Evolutionary conservation across 2,888 invertebrate genomes (phyloP).

Genomic region (Cataglyphis altisquamis): DNA sequence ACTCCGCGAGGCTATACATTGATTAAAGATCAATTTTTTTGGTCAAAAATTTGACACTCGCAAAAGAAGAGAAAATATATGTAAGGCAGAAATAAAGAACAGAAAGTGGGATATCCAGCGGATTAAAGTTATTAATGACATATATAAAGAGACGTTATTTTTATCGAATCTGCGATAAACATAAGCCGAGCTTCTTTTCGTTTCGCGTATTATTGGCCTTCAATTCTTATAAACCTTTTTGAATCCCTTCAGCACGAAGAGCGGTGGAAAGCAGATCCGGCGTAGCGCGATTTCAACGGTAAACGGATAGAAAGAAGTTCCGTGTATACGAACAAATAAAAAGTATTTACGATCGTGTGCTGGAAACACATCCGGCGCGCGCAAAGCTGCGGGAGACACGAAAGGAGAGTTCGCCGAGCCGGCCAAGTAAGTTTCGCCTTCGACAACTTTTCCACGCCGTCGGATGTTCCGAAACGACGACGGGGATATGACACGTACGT

Average conservation of each 20-base stretch:
- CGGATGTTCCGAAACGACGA: constrained; percentile 59
- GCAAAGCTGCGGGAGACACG: constrained; percentile 56
- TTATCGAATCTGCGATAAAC: constrained; percentile 2
- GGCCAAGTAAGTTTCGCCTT: constrained; percentile 60
- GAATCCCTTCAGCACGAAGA: constrained; percentile 44
- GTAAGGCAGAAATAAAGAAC: background rate
- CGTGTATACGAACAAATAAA: constrained; percentile 48
- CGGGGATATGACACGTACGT: constrained; percentile 56
- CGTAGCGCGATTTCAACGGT: constrained; percentile 47
- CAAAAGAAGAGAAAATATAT: background rate
- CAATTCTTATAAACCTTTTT: constrained; percentile 37
- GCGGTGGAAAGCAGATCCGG: constrained; percentile 44
- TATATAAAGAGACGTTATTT: background rate
- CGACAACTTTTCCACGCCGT: constrained; percentile 60
- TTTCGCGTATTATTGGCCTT: constrained; percentile 45
- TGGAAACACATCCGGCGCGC: constrained; percentile 59
- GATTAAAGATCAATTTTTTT: background rate
- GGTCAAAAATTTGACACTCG: background rate
- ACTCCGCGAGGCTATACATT: background rate
- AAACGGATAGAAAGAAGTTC: constrained; percentile 56
- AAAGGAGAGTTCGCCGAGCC: constrained; percentile 44
- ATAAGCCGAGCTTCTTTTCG: constrained; percentile 6
- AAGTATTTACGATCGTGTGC: constrained; percentile 63
- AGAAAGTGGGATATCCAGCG: background rate
- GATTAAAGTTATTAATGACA: background rate